Conservation (phyloP, 2,888 invertebrate species). For the Lasioglossum villosulum region DNA sequence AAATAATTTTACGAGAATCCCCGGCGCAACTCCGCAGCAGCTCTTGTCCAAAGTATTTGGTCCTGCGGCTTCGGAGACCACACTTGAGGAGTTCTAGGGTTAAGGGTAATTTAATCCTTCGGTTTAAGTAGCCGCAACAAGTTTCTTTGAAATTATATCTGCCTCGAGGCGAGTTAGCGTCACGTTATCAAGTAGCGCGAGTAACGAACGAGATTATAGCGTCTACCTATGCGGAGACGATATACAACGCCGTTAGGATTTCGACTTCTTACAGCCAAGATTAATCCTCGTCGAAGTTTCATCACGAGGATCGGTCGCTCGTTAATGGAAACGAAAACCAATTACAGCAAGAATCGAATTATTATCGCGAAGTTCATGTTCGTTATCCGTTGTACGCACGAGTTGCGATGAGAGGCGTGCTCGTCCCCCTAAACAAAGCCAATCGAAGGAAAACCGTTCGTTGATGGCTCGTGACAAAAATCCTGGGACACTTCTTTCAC, state of each 20-base stretch:
- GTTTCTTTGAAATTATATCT: conserved; percentile 3
- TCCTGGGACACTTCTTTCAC: neutral
- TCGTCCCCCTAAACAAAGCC: conserved; percentile 6
- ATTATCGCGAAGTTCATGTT: conserved; percentile 35
- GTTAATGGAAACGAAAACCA: conserved; percentile 25
- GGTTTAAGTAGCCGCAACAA: neutral
- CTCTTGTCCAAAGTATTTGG: neutral
- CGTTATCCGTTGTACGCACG: conserved; percentile 28
- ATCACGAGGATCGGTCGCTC: conserved; percentile 4
- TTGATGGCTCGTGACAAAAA: conserved; percentile 5
- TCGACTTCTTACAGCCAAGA: conserved; percentile 5
- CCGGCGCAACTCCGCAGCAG: neutral
- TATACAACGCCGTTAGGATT: conserved; percentile 5
- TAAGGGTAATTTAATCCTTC: neutral
- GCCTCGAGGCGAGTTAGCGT: neutral
- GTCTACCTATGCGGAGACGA: neutral
- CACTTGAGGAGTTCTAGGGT: neutral
- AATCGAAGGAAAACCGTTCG: neutral
- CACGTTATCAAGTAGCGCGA: neutral
- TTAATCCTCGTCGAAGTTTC: conserved; percentile 23
- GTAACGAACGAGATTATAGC: neutral
- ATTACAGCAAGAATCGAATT: conserved; percentile 33
- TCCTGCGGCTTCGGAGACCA: neutral
- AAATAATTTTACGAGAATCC: neutral
- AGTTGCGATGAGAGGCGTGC: conserved; percentile 1